phyloP scores from a whole-genome alignment of 2,113 vertebrate genomes.

The Apteryx mantelli region DNA sequence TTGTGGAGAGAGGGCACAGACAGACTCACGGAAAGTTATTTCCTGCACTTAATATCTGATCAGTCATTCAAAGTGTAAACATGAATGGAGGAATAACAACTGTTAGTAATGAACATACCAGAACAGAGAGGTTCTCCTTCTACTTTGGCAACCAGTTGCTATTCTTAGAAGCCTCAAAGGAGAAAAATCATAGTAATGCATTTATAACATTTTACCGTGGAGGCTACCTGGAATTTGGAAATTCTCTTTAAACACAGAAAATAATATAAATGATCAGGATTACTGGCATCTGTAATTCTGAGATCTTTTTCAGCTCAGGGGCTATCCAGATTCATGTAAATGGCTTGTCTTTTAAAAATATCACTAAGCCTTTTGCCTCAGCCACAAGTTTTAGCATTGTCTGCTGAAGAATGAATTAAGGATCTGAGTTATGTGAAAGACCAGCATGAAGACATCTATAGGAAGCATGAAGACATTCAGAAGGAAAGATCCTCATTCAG shows the following conservation, averaged over 20 bases:
- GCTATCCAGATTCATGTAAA: neutral
- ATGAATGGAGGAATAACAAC: neutral
- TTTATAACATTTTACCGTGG: neutral
- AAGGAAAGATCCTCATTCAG: neutral
- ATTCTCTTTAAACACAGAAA: neutral
- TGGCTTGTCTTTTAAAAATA: neutral
- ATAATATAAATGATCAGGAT: neutral
- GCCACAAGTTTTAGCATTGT: neutral
- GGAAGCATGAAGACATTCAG: neutral
- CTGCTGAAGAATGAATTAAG: neutral
- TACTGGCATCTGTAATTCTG: neutral
- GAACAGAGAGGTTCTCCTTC: neutral
- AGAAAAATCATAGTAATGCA: neutral
- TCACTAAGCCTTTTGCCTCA: neutral
- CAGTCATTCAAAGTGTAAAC: conserved; percentile 20
- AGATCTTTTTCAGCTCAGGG: rapidly evolving
- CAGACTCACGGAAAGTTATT: conserved; percentile 21
- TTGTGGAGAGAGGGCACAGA: neutral
- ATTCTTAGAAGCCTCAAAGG: neutral
- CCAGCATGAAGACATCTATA: neutral
- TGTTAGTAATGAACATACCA: neutral
- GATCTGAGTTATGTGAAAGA: neutral
- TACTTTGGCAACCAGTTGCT: neutral
- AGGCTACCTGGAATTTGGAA: neutral
- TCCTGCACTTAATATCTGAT: conserved; percentile 39